Evolutionary conservation across 1,140 invertebrate genomes (phyloP).

Genomic region (Yoshiicerus persimilis): DNA sequence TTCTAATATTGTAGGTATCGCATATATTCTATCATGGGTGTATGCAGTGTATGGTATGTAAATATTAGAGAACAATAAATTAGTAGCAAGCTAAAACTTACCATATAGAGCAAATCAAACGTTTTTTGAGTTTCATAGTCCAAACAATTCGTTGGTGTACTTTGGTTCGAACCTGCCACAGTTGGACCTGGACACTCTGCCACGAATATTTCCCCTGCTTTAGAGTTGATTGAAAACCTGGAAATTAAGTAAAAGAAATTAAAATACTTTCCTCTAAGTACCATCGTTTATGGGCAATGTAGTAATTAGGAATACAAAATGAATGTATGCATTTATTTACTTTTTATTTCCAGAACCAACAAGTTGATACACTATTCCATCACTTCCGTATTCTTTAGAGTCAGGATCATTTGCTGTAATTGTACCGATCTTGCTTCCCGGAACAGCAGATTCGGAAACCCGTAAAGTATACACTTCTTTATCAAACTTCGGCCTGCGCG

Average conservation of each 20-base stretch:
- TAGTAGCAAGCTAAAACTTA: too few relatives aligned
- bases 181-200: slow-evolving; percentile 68
- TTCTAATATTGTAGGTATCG: too few relatives aligned
- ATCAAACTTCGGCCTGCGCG: neutral
- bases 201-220: slow-evolving; percentile 78
- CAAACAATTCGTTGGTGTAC: slow-evolving; percentile 64
- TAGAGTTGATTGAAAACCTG: slow-evolving; percentile 75
- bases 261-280: too few relatives aligned
- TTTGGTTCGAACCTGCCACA: neutral
- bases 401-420: slow-evolving; percentile 82
- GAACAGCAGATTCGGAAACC: slow-evolving; percentile 71
- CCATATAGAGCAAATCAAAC: slow-evolving; percentile 84
- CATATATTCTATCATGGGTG: too few relatives aligned
- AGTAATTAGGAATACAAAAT: too few relatives aligned
- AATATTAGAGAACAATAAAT: too few relatives aligned
- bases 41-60: too few relatives aligned
- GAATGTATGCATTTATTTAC: slow-evolving; percentile 51
- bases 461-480: slow-evolving; percentile 64
- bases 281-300: too few relatives aligned
- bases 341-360: slow-evolving; percentile 80
- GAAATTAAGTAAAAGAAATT: slow-evolving; percentile 21
- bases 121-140: slow-evolving; percentile 81
- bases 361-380: slow-evolving; percentile 80
- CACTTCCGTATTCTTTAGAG: slow-evolving; percentile 73
- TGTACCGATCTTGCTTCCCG: slow-evolving; percentile 70